phyloP scores from a whole-genome alignment of 1,140 invertebrate species.

The Drosophila sechellia region DNA sequence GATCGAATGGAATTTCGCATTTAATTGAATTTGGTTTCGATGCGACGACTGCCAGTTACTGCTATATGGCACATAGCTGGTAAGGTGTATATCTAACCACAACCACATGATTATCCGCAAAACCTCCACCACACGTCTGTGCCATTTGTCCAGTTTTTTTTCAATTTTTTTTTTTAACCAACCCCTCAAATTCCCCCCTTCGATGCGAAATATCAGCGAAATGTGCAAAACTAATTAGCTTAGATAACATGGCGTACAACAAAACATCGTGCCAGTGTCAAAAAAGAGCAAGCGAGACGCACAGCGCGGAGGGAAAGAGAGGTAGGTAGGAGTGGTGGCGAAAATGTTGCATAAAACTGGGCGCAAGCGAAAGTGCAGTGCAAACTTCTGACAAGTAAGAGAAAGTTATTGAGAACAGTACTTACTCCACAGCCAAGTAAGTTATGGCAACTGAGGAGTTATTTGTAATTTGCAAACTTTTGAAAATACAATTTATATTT shows the following conservation, averaged over 20 bases:
- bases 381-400: constrained; percentile 3
- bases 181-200: not conserved
- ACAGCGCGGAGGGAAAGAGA: not conserved
- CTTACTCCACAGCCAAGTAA: not conserved
- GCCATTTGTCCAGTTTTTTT: not conserved
- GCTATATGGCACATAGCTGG: not conserved
- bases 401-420: not conserved
- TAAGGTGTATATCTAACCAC: not conserved
- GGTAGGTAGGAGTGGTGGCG: not conserved
- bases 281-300: not conserved
- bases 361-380: not conserved
- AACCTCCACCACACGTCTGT: not conserved
- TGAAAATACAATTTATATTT: not conserved
- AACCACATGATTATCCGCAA: constrained; percentile 23
- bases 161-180: not conserved
- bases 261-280: not conserved
- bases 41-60: not conserved
- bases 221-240: constrained; percentile 47
- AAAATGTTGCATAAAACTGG: constrained; percentile 15
- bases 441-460: not conserved
- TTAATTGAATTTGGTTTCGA: constrained; percentile 28
- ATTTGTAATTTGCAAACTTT: not conserved
- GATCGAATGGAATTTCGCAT: constrained; percentile 25
- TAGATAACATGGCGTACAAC: constrained; percentile 13
- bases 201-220: constrained; percentile 22